Conservation (phyloP, 2,113 vertebrate genomes). For the Ramphastos sulfuratus region DNA sequence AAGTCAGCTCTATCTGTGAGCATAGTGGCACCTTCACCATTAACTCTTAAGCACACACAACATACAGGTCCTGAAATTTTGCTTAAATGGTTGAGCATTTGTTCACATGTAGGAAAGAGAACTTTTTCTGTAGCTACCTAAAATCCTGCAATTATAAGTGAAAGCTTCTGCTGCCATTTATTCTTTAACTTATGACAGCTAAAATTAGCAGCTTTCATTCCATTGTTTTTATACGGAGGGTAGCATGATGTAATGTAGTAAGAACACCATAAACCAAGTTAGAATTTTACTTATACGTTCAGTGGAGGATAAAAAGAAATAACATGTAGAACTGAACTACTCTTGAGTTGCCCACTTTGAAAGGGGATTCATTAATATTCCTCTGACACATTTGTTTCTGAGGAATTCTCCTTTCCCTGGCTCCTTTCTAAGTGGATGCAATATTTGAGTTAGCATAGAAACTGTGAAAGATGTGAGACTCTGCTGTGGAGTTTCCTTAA, state of each 20-base stretch:
- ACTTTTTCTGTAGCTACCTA: not conserved
- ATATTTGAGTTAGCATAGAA: not conserved
- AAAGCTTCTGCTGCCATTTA: conserved; percentile 50
- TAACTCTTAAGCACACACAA: not conserved
- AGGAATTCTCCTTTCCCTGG: not conserved
- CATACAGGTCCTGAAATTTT: not conserved
- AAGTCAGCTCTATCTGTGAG: conserved; percentile 21
- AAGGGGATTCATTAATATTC: not conserved
- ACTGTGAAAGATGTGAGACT: not conserved
- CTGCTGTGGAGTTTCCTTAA: not conserved
- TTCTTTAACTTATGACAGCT: conserved; percentile 56
- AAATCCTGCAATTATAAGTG: conserved; percentile 39
- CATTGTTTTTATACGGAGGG: conserved; percentile 53
- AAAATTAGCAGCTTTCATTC: conserved; percentile 61
- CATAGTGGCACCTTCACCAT: conserved; percentile 7
- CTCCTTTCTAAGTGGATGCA: rapidly evolving
- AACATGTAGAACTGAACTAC: not conserved
- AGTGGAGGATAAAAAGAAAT: not conserved
- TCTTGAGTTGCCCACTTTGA: not conserved
- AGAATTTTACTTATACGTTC: not conserved
- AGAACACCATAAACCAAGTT: conserved; percentile 18
- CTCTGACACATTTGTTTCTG: not conserved
- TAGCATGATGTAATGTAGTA: conserved; percentile 43
- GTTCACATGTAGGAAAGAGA: not conserved
- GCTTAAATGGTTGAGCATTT: not conserved